Conservation (phyloP, 2,888 invertebrate genomes). For the Laspeyria flexula region DNA sequence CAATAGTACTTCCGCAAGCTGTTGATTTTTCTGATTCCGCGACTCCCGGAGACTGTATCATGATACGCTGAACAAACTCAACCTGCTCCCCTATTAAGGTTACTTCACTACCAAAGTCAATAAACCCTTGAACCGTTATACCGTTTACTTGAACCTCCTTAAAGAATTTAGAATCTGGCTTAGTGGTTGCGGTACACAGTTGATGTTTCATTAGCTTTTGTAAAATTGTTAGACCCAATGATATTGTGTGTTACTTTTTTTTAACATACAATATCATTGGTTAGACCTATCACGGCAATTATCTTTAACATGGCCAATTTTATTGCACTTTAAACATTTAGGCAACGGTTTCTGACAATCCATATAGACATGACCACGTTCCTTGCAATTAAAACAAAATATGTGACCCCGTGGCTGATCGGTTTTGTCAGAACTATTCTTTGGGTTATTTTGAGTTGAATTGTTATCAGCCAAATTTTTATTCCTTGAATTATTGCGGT, state of each 20-base stretch:
- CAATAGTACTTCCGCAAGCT: too few species aligned
- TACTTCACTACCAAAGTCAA: background rate
- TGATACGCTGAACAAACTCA: too few species aligned
- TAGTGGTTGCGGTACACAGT: background rate
- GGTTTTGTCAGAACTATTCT: background rate
- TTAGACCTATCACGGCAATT: background rate
- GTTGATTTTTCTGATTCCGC: too few species aligned
- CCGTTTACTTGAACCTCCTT: background rate
- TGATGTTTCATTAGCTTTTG: too few species aligned
- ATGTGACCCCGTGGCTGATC: background rate
- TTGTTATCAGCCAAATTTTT: background rate
- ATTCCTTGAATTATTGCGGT: background rate
- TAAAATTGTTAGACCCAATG: too few species aligned
- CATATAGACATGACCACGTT: constrained; percentile 1
- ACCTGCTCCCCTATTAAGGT: background rate
- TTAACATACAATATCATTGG: too few species aligned
- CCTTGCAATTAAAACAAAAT: constrained; percentile 13
- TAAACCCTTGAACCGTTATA: background rate
- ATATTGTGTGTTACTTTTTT: too few species aligned
- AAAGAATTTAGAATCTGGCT: background rate
- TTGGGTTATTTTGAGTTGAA: background rate
- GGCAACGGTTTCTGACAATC: constrained; percentile 9
- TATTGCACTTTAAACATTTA: constrained; percentile 7
- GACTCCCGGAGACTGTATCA: too few species aligned
- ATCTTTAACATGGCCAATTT: constrained; percentile 2